Conservation (phyloP, 2,888 invertebrate genomes). For the Watsonalla cultraria region DNA sequence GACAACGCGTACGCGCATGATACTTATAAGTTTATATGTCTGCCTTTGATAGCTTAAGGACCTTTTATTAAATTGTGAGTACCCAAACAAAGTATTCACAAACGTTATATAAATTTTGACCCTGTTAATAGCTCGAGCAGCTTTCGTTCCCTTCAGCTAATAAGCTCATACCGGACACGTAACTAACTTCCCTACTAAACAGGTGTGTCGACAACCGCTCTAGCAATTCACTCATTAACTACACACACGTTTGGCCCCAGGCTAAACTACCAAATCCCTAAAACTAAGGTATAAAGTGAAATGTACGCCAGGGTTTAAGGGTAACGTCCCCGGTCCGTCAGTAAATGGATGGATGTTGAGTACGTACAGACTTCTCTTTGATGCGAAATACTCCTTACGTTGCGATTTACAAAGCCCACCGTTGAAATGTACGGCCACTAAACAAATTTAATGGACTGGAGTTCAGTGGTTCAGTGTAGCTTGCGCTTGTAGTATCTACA, state of each 20-base stretch:
- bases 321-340: background rate
- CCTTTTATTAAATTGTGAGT: too few relatives aligned
- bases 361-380: constrained; percentile 24
- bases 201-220: constrained; percentile 9
- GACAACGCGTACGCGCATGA: too few relatives aligned
- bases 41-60: too few relatives aligned
- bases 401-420: constrained; percentile 17
- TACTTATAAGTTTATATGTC: too few relatives aligned
- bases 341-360: constrained; percentile 33
- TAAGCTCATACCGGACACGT: constrained; percentile 1
- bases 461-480: background rate
- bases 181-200: constrained; percentile 6
- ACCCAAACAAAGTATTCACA: too few relatives aligned
- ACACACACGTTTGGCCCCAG: constrained; percentile 18
- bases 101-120: background rate
- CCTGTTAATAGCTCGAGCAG: background rate
- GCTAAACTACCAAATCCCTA: constrained; percentile 21
- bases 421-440: constrained; percentile 3
- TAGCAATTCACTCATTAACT: constrained; percentile 33
- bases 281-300: constrained; percentile 30
- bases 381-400: constrained; percentile 21
- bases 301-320: constrained; percentile 25
- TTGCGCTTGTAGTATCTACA: too few relatives aligned
- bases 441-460: constrained; percentile 5
- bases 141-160: background rate